Conservation (phyloP, 2,113 vertebrate genomes). For the Labeo rohita region DNA sequence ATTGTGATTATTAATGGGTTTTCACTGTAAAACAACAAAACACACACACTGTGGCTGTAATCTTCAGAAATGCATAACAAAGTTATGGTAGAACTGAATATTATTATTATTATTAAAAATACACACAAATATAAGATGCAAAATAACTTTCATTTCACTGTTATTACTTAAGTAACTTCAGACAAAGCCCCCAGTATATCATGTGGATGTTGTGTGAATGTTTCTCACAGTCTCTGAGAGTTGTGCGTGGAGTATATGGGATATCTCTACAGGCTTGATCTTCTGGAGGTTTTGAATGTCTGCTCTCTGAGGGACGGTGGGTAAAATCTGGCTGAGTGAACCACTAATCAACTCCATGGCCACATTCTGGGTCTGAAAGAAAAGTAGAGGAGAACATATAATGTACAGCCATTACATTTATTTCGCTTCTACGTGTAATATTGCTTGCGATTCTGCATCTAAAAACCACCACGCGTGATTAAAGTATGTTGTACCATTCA, state of each 20-base stretch:
- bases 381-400: neutral
- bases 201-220: neutral
- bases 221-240: conserved; percentile 66
- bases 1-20: neutral
- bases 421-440: neutral
- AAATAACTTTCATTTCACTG: neutral
- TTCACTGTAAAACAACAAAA: neutral
- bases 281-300: conserved; percentile 69
- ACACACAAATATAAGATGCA: neutral
- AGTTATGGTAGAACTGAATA: neutral
- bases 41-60: neutral
- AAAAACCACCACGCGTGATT: neutral
- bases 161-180: neutral
- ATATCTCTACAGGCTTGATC: conserved; percentile 67
- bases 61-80: neutral
- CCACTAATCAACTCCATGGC: conserved; percentile 60
- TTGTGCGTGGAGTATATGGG: conserved; percentile 59
- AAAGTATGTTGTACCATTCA: neutral
- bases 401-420: neutral
- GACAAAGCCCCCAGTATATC: neutral
- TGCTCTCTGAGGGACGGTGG: conserved; percentile 54
- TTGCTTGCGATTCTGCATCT: neutral
- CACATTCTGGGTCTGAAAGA: conserved; percentile 58
- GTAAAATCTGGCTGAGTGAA: conserved; percentile 42
- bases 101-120: neutral